Evolutionary conservation across 2,888 invertebrate species (phyloP).

Genomic region (Sericinus montela): DNA sequence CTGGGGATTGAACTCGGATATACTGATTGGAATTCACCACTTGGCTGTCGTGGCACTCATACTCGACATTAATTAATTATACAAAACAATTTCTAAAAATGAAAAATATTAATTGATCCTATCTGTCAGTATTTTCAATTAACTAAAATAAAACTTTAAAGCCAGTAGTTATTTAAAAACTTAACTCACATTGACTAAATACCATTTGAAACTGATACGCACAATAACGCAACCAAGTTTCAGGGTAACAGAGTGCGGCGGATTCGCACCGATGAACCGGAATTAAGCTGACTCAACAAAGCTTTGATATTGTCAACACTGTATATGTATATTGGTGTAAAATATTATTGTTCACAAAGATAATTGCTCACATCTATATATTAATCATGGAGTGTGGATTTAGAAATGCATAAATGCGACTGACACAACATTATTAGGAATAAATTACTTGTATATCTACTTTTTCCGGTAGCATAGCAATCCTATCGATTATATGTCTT

Average conservation of each 20-base stretch:
- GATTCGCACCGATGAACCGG: conserved; percentile 33
- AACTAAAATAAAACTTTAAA: not conserved
- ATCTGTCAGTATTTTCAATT: no score
- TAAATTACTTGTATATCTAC: not conserved
- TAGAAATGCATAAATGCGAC: conserved; percentile 7
- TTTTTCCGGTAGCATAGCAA: no score
- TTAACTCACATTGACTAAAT: not conserved
- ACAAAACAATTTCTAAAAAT: no score
- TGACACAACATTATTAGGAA: conserved; percentile 2
- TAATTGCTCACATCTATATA: conserved; percentile 11
- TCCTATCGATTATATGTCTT: no score
- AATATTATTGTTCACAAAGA: conserved; percentile 1
- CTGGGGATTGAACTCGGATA: no score
- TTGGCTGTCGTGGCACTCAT: no score
- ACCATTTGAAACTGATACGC: conserved; percentile 9
- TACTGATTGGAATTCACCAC: no score
- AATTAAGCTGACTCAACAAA: conserved; percentile 34
- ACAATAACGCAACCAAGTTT: conserved; percentile 25
- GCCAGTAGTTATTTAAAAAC: not conserved
- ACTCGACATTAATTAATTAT: no score
- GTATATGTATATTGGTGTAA: conserved; percentile 23
- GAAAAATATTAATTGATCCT: no score
- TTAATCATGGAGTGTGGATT: conserved; percentile 9
- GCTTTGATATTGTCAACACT: conserved; percentile 34
- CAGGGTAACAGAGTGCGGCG: conserved; percentile 28